These are phyloP conservation scores for Disparrhopalites patrizii DNA, from an alignment of 2,888 invertebrate genomes.

Conservation along the genomic window DNA sequence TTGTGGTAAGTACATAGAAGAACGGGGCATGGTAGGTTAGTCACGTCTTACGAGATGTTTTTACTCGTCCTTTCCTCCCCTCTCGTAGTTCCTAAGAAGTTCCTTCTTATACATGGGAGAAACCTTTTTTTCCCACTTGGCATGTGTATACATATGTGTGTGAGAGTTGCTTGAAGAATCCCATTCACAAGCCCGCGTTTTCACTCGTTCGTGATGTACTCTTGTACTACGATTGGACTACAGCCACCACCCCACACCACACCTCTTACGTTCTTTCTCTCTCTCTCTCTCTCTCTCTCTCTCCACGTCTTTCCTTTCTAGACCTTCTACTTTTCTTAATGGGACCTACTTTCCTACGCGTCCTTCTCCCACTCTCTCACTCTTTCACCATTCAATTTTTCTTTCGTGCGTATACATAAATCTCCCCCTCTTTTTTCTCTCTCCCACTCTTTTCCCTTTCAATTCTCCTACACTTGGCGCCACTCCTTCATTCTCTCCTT, in stretches of 20 bases:
- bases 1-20: no score
- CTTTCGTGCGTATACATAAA: background rate
- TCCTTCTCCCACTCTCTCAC: background rate
- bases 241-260: background rate
- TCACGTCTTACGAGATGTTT: slow-evolving; percentile 25
- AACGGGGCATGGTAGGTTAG: no score
- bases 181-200: slow-evolving; percentile 2
- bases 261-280: background rate
- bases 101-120: slow-evolving; percentile 14
- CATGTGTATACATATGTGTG: no score
- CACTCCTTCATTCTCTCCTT: background rate
- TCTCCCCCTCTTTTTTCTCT: background rate
- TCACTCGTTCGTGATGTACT: background rate
- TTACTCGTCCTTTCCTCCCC: slow-evolving; percentile 33
- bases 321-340: background rate
- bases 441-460: background rate
- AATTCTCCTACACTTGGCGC: background rate
- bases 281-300: background rate
- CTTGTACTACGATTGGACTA: background rate
- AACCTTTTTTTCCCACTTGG: slow-evolving; percentile 20
- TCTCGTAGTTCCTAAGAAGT: slow-evolving; percentile 16
- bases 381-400: no score
- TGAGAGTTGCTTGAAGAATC: slow-evolving; percentile 10
- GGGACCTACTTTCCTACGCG: background rate
- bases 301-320: background rate